Conservation (phyloP, 2,113 vertebrate genomes). For the Burhinus bistriatus region DNA sequence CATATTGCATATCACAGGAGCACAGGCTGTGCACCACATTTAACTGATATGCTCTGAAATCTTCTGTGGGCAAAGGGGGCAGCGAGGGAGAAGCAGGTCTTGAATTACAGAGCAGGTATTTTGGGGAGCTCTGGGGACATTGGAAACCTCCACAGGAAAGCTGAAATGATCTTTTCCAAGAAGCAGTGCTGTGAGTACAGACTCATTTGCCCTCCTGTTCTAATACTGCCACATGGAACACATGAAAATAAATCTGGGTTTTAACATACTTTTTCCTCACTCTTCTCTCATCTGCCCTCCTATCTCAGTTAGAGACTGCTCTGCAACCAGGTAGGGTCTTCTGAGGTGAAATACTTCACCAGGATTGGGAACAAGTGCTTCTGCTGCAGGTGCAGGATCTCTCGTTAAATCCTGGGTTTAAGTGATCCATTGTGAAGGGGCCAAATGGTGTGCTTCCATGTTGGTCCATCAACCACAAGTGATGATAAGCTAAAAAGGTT, state of each 20-base stretch:
- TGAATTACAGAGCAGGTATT: background rate
- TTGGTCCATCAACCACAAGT: background rate
- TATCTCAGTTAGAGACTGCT: background rate
- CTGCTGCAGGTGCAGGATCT: background rate
- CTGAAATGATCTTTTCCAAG: background rate
- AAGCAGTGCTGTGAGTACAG: rapidly evolving
- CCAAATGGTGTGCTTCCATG: background rate
- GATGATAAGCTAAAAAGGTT: background rate
- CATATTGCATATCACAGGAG: background rate
- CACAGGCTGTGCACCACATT: background rate
- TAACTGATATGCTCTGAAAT: background rate
- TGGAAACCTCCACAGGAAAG: background rate
- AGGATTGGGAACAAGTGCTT: background rate
- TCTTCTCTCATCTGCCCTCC: background rate
- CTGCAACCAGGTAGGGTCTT: background rate
- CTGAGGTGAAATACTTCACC: background rate
- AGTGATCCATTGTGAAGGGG: background rate
- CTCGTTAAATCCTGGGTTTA: background rate
- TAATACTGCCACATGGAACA: background rate
- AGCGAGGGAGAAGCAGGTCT: background rate
- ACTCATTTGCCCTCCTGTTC: background rate
- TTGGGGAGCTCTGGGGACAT: background rate
- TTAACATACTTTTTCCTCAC: background rate
- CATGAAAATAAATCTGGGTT: background rate
- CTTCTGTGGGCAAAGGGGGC: background rate